A percentile compares a stretch with the other conserved stretches of the same genome.
Conservation (phyloP, 1,140 invertebrate genomes). For the Anadara kagoshimensis region DNA sequence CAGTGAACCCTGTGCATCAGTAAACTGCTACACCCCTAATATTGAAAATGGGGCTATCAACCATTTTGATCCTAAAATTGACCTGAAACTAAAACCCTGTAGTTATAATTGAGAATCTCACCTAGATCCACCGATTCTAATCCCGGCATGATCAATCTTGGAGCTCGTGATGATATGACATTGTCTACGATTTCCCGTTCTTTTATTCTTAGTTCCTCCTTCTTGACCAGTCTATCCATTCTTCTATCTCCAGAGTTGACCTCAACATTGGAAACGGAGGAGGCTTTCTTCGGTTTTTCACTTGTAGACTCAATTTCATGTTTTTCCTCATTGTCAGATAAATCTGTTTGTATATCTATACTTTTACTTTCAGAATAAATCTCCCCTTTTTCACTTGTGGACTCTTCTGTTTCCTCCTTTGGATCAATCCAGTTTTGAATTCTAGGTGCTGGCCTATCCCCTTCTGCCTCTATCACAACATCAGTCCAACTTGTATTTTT, state of each 20-base stretch:
- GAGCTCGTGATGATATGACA: slow-evolving; percentile 35
- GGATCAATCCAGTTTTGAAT: slow-evolving; percentile 11
- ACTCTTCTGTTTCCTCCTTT: neutral
- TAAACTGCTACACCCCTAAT: too few species aligned
- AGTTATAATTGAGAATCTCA: slow-evolving; percentile 15
- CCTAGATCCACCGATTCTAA: slow-evolving; percentile 43
- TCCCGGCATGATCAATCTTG: slow-evolving; percentile 20
- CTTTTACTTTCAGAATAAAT: slow-evolving; percentile 1
- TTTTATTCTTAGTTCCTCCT: slow-evolving; percentile 26
- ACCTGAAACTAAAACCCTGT: too few species aligned
- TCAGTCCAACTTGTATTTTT: slow-evolving; percentile 34
- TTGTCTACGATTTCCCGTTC: slow-evolving; percentile 33
- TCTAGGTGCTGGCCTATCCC: too few species aligned
- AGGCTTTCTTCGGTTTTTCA: slow-evolving; percentile 19
- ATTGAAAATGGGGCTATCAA: too few species aligned
- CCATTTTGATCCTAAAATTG: too few species aligned
- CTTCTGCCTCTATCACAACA: slow-evolving; percentile 27
- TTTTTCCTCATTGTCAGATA: slow-evolving; percentile 21
- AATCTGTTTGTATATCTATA: neutral
- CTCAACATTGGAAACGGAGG: slow-evolving; percentile 1
- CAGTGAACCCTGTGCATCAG: too few species aligned
- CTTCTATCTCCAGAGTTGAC: slow-evolving; percentile 25
- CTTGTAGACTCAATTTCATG: slow-evolving; percentile 38
- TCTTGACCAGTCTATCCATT: slow-evolving; percentile 26
- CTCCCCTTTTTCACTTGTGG: too few species aligned